phyloP scores from a whole-genome alignment of 2,888 invertebrate genomes.

The Polietes domitor region DNA sequence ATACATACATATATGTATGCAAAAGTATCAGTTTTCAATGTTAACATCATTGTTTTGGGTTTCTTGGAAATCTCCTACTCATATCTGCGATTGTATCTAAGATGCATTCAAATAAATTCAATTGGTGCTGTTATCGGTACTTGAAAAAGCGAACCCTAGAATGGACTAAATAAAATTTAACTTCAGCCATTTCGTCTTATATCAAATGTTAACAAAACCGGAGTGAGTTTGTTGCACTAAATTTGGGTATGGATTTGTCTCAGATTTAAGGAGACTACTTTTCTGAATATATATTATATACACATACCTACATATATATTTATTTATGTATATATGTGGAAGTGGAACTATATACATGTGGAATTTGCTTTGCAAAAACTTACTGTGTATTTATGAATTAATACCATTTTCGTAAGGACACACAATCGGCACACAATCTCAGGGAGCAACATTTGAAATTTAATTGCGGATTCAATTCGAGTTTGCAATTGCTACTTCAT shows the following conservation, averaged over 20 bases:
- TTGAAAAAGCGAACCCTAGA: no score
- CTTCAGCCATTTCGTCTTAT: no score
- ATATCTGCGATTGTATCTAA: not conserved
- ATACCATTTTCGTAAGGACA: not conserved
- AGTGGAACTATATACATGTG: no score
- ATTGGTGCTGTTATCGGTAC: not conserved
- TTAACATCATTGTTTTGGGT: not conserved
- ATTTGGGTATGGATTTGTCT: no score
- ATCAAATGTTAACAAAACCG: no score
- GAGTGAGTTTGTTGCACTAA: no score
- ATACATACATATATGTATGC: constrained; percentile 2
- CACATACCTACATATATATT: no score
- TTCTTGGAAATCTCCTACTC: not conserved
- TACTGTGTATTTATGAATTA: not conserved
- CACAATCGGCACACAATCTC: not conserved
- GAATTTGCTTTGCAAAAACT: not conserved
- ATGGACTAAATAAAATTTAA: no score
- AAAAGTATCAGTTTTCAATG: constrained; percentile 62
- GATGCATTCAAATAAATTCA: not conserved
- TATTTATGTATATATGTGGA: no score
- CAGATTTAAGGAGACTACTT: no score
- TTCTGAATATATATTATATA: no score
- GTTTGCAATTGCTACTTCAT: constrained; percentile 57
- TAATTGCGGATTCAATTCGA: constrained; percentile 12
- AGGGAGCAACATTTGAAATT: not conserved